Evolutionary conservation across 2,888 invertebrate species (phyloP).

Genomic region (Limnephilus rhombicus): DNA sequence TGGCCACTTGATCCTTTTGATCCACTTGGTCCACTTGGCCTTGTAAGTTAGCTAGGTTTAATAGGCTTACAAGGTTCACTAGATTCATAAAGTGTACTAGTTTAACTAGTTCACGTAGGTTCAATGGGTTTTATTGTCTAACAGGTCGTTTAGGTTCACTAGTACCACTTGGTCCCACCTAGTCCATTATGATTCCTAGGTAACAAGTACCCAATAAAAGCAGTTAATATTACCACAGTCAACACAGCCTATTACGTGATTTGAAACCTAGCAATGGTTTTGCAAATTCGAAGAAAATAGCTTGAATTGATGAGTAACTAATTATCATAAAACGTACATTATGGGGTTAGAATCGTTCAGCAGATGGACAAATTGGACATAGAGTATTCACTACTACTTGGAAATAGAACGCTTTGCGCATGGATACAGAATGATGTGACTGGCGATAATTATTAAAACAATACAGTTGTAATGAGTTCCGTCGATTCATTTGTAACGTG

Average conservation of each 20-base stretch:
- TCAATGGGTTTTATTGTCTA: no score
- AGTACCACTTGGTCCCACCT: no score
- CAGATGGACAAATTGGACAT: not conserved
- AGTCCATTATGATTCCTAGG: not conserved
- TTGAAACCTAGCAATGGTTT: not conserved
- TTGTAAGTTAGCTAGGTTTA: no score
- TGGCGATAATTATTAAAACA: constrained; percentile 36
- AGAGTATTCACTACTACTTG: not conserved
- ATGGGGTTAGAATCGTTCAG: not conserved
- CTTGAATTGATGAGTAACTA: not conserved
- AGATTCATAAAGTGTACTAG: no score
- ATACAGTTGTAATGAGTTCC: constrained; percentile 39
- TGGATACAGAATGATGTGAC: not conserved
- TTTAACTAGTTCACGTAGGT: no score
- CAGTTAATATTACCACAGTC: not conserved
- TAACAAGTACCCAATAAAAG: not conserved
- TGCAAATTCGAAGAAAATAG: not conserved
- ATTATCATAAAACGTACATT: not conserved
- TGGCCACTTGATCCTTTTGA: no score
- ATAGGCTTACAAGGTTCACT: no score
- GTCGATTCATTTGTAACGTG: constrained; percentile 31
- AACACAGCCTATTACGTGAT: not conserved
- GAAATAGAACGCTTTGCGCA: not conserved
- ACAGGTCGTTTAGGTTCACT: no score
- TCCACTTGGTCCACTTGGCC: no score